Evolutionary conservation across 1,140 invertebrate genomes (phyloP).

Genomic region (Cecropterus lyciades): DNA sequence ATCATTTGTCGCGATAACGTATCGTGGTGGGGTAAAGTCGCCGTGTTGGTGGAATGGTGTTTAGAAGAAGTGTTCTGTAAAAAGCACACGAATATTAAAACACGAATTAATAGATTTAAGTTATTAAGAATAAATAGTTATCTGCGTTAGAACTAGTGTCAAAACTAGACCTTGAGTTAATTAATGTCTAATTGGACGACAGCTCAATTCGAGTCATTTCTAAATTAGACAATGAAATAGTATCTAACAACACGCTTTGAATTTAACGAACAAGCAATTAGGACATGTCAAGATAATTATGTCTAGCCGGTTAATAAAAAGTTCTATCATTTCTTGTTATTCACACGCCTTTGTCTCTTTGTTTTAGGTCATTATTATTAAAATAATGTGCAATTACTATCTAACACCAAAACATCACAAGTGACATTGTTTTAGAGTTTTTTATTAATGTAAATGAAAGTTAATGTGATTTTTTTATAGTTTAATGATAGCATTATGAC

Average conservation of each 20-base stretch:
- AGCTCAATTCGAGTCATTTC: slow-evolving; percentile 35
- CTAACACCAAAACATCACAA: too few relatives aligned
- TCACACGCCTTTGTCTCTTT: too few relatives aligned
- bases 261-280: slow-evolving; percentile 27
- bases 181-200: slow-evolving; percentile 32
- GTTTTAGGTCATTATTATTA: too few relatives aligned
- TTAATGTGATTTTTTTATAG: too few relatives aligned
- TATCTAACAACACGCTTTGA: slow-evolving; percentile 1
- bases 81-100: slow-evolving; percentile 3
- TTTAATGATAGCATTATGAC: too few relatives aligned
- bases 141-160: background rate
- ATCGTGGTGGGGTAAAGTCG: slow-evolving; percentile 77
- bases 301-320: slow-evolving; percentile 16
- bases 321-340: too few relatives aligned
- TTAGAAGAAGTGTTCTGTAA: slow-evolving; percentile 85
- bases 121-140: background rate
- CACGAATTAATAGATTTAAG: too few relatives aligned
- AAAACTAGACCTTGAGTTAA: slow-evolving; percentile 7
- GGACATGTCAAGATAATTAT: slow-evolving; percentile 23
- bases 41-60: slow-evolving; percentile 70
- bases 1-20: slow-evolving; percentile 67
- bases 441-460: too few relatives aligned
- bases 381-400: too few relatives aligned
- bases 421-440: too few relatives aligned
- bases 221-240: slow-evolving; percentile 29